phyloP scores from a whole-genome alignment of 2,888 invertebrate genomes.

The Venusia cambrica region DNA sequence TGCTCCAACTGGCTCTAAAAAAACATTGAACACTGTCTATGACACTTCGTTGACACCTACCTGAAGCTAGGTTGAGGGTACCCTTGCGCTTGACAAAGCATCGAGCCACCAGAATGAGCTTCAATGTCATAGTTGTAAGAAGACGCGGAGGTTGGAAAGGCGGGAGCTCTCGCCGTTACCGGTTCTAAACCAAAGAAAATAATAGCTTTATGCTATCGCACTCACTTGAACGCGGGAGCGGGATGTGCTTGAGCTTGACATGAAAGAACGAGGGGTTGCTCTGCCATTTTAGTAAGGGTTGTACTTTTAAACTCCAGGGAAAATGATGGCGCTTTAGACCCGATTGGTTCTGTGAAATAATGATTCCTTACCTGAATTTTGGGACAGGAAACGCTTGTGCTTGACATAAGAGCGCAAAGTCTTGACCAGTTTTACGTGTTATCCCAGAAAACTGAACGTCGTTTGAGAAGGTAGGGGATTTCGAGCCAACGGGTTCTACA shows the following conservation, averaged over 20 bases:
- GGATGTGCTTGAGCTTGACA: constrained; percentile 87
- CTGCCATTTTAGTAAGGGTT: constrained; percentile 77
- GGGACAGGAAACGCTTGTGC: constrained; percentile 89
- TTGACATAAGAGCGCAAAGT: constrained; percentile 86
- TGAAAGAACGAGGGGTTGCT: constrained; percentile 80
- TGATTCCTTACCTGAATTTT: constrained; percentile 70
- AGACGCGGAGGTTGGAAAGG: constrained; percentile 74
- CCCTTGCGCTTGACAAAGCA: constrained; percentile 80
- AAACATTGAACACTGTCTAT: constrained; percentile 27
- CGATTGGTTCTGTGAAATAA: constrained; percentile 82
- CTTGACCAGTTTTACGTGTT: constrained; percentile 82
- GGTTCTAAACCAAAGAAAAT: constrained; percentile 66
- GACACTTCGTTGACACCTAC: constrained; percentile 61
- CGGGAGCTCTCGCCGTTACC: constrained; percentile 72
- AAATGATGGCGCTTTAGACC: constrained; percentile 82
- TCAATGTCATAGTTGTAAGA: constrained; percentile 72
- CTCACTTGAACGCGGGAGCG: constrained; percentile 85
- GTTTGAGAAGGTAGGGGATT: constrained; percentile 86
- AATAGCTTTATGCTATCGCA: constrained; percentile 33
- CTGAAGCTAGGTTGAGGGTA: constrained; percentile 85
- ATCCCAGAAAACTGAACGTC: constrained; percentile 86
- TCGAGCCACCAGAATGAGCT: constrained; percentile 61
- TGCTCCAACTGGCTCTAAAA: constrained; percentile 82
- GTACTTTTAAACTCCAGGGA: constrained; percentile 80
- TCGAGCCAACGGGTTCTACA: constrained; percentile 86